A percentile compares a stretch with the other conserved stretches of the same genome.
Conservation (phyloP, 2,113 vertebrate genomes). For the Varanus komodoensis region DNA sequence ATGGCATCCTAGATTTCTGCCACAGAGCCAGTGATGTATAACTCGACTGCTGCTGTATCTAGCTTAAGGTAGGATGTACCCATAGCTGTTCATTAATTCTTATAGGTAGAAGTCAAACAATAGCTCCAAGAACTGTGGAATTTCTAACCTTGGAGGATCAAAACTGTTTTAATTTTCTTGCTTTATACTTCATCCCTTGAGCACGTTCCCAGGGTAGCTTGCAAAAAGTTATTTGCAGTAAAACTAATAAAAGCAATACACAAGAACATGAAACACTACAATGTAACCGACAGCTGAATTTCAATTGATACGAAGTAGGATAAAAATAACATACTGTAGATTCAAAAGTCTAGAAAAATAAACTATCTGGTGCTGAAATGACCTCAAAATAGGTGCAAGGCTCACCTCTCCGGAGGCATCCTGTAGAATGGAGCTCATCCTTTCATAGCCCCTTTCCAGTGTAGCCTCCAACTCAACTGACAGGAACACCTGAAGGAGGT, state of each 20-base stretch:
- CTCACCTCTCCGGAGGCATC: background rate
- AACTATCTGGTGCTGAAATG: background rate
- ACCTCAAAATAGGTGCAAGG: background rate
- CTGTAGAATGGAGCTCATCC: no score
- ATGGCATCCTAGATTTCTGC: background rate
- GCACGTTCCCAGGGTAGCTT: background rate
- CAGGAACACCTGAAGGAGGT: no score
- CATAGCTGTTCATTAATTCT: background rate
- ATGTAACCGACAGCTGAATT: background rate
- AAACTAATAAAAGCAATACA: background rate
- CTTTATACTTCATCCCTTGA: background rate
- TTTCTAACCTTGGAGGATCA: background rate
- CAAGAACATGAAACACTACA: background rate
- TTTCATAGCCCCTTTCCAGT: no score
- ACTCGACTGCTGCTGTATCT: background rate
- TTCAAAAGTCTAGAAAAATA: background rate
- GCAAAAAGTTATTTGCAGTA: background rate
- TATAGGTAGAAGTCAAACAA: background rate
- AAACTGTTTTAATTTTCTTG: background rate
- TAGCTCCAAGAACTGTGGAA: background rate
- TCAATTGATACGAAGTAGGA: background rate
- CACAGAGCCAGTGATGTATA: background rate
- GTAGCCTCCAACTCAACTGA: no score
- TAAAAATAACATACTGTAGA: background rate
- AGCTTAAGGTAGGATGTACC: background rate